Base-by-base conservation (phyloP, 2,113 vertebrate species). In the Morone chrysops region DNA sequence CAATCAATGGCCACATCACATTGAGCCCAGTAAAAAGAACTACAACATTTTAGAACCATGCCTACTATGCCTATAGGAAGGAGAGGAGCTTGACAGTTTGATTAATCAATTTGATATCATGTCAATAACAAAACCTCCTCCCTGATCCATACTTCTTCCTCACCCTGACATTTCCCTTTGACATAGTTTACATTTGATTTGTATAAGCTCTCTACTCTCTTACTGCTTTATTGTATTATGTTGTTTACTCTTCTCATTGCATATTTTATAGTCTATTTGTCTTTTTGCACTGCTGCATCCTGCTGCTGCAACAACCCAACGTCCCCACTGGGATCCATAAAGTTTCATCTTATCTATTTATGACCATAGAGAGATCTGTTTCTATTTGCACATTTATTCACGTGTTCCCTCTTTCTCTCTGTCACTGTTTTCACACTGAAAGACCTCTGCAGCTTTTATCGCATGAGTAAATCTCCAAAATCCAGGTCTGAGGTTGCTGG, bases 231-330 rank as follows among this genome's bases (percentile, higher is more conserved):
- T 17, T n/a, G 14, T 11, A 11, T 75, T 56, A 36, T 69, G 38
- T 48, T 87, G 82, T 89, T 84, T 63, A 50, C 73, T 16, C n/a
- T 87, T 81, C 84, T 79, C 81, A 86, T 74, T 73, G 47, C 45
- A 25, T 31, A 36, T 60, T 80, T 83, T 56, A 74, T 5, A 3
- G 45, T 50, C 51, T n/a, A 7, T 82, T 78, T n/a, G 68, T 69
- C 43, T 74, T 68, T 31, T 38, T 84, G 7, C 1, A 4, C 36
- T 65, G 67, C 43, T 66, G 62, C 0, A 67, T 83, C 70, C 83
- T 81, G 71, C 60, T 70, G 60, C 31, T 68, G 25, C 65, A 67
- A 61, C 59, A 31, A 69, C 59, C 56, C 53, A 75, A 84, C 87
- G 83, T 86, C 86, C 87, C 80, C 78, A 54, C 59, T 0, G 25